phyloP scores from a whole-genome alignment of 2,888 invertebrate genomes.

The Ichneumoninae sp. region DNA sequence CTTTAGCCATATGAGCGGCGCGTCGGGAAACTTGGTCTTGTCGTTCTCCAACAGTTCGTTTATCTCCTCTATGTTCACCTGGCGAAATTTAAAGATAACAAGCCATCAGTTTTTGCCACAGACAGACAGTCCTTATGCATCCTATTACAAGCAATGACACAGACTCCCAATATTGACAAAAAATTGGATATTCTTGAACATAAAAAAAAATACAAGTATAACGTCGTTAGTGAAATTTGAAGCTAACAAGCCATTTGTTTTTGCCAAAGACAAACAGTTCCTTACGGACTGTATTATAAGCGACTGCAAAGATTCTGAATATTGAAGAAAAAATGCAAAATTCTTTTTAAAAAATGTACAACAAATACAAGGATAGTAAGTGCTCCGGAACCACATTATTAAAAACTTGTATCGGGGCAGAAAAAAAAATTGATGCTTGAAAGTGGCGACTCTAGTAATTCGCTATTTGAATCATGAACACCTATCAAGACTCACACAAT shows the following conservation, averaged over 20 bases:
- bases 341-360: no score
- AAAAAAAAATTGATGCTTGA: neutral
- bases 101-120: neutral
- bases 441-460: neutral
- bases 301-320: no score
- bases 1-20: conserved; percentile 90
- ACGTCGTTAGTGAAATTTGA: conserved; percentile 58
- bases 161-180: neutral
- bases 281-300: conserved; percentile 5
- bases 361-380: neutral
- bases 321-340: no score
- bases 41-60: conserved; percentile 85
- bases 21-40: conserved; percentile 88
- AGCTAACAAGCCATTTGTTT: conserved; percentile 56
- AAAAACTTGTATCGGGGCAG: neutral
- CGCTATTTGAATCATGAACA: neutral
- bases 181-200: neutral
- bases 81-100: conserved; percentile 71
- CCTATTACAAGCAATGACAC: neutral
- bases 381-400: neutral
- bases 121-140: conserved; percentile 34
- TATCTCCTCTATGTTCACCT: conserved; percentile 88
- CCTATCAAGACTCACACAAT: neutral
- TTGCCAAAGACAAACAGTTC: conserved; percentile 7
- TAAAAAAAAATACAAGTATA: neutral